phyloP scores from a whole-genome alignment of 2,888 invertebrate species.

The Hyposoter dolosus region DNA sequence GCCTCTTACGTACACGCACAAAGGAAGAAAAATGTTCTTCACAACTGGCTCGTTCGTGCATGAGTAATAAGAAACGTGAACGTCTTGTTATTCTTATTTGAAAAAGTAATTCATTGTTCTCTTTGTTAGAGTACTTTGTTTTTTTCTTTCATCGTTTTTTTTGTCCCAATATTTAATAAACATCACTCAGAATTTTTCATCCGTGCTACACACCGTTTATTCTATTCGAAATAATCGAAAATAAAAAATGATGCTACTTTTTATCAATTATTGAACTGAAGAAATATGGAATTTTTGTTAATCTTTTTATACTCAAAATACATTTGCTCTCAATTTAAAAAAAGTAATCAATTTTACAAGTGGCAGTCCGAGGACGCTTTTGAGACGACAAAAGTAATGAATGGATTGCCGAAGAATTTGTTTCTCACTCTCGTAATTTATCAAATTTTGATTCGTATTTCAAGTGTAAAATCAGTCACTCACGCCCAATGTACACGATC shows the following conservation, averaged over 20 bases:
- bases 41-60: background rate
- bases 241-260: background rate
- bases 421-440: background rate
- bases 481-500: slow-evolving; percentile 11
- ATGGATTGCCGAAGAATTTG: background rate
- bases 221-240: background rate
- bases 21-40: background rate
- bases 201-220: background rate
- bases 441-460: background rate
- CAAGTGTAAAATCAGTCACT: slow-evolving; percentile 19
- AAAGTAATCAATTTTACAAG: background rate
- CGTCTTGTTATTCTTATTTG: background rate
- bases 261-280: background rate
- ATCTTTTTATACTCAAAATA: background rate
- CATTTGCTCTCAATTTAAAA: background rate
- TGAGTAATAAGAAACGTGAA: background rate
- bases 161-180: no score
- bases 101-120: background rate
- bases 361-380: background rate
- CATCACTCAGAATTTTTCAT: background rate
- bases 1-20: background rate
- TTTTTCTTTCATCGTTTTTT: background rate
- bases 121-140: background rate
- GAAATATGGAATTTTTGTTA: background rate
- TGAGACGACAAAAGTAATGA: background rate